Percentiles rank a stretch among this genome's conserved stretches.
These are phyloP conservation scores for Chamaetylas fuelleborni DNA, from an alignment of 2,113 vertebrate genomes.

Conservation along the genomic window DNA sequence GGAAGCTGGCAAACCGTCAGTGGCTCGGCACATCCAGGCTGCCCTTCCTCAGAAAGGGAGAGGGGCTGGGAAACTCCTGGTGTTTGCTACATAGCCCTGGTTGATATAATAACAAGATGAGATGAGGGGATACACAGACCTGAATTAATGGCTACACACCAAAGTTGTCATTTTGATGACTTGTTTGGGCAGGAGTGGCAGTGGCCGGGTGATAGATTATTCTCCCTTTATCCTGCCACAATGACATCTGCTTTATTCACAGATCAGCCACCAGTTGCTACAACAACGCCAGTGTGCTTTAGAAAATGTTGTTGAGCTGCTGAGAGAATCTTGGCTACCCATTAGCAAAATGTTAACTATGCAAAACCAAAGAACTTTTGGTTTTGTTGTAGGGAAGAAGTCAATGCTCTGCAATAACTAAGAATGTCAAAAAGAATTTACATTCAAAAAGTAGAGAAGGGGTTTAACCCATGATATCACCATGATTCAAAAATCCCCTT, in stretches of 20 bases:
- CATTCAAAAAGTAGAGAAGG: conserved; percentile 77
- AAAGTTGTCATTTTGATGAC: conserved; percentile 80
- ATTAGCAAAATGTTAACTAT: conserved; percentile 89
- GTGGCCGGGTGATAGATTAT: conserved; percentile 84
- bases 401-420: conserved; percentile 73
- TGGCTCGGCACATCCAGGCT: background rate
- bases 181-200: conserved; percentile 81
- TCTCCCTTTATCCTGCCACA: conserved; percentile 66
- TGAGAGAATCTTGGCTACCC: conserved; percentile 79
- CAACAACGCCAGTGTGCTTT: conserved; percentile 79
- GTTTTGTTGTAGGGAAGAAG: conserved; percentile 81
- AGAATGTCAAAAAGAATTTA: conserved; percentile 86
- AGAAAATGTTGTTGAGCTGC: conserved; percentile 87
- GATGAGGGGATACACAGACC: conserved; percentile 10
- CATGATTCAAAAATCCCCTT: conserved; percentile 77
- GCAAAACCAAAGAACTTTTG: conserved; percentile 83
- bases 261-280: conserved; percentile 82
- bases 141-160: conserved; percentile 67
- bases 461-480: conserved; percentile 77
- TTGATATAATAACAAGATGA: conserved; percentile 56
- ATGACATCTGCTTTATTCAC: conserved; percentile 90
- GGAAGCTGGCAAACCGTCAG: conserved; percentile 51
- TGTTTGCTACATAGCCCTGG: background rate
- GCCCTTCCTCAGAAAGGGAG: background rate
- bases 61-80: background rate